phyloP scores from a whole-genome alignment of 2,113 vertebrate genomes.

The Trogon melanurus region DNA sequence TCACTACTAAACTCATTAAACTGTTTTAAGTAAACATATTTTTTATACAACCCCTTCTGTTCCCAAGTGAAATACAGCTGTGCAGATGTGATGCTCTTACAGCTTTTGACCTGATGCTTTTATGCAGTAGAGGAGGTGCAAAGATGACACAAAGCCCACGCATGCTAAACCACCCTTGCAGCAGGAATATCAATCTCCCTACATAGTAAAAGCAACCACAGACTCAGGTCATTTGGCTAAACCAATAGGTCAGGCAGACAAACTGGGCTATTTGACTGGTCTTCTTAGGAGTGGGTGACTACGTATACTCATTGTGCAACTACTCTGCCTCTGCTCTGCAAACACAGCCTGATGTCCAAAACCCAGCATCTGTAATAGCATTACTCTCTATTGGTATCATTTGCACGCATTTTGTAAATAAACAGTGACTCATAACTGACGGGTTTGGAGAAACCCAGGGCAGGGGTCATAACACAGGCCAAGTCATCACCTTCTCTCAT shows the following conservation, averaged over 20 bases:
- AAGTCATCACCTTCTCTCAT: not conserved
- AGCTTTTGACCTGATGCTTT: not conserved
- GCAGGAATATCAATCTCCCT: not conserved
- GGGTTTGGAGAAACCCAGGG: not conserved
- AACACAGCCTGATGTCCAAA: not conserved
- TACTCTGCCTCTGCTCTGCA: not conserved
- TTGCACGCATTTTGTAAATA: not conserved
- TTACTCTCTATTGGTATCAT: not conserved
- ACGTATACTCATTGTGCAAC: not conserved
- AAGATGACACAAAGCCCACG: not conserved
- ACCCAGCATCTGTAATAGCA: not conserved
- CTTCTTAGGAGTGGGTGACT: not conserved
- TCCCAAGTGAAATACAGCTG: not conserved
- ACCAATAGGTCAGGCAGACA: not conserved
- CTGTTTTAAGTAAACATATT: not conserved
- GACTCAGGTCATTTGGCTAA: not conserved
- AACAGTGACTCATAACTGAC: conserved; percentile 1
- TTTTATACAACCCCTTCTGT: not conserved
- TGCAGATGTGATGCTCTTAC: not conserved
- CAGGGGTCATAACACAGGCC: not conserved
- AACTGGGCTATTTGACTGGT: not conserved
- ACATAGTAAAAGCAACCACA: not conserved
- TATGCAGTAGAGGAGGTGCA: not conserved
- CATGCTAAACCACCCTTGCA: not conserved
- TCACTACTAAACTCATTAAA: not conserved